Conservation (phyloP, 2,797 vertebrate genomes). For the Thaleichthys pacificus region DNA sequence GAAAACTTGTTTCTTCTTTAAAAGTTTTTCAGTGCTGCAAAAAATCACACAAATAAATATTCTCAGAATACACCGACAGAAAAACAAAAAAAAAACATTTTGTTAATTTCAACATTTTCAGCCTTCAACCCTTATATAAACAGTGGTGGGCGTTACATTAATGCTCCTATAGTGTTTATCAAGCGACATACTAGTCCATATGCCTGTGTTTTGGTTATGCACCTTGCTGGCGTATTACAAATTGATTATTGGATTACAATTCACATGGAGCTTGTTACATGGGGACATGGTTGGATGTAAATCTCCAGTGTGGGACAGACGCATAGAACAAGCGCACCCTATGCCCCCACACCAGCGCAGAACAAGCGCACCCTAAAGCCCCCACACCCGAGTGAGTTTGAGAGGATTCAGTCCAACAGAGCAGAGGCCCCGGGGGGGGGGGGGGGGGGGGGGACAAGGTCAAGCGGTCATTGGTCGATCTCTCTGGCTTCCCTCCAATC, state of each 20-base stretch:
- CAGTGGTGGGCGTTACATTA: slow-evolving; percentile 66
- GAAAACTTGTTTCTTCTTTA: slow-evolving; percentile 55
- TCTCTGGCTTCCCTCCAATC: slow-evolving; percentile 54
- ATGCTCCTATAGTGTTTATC: slow-evolving; percentile 64
- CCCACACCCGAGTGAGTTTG: slow-evolving; percentile 43
- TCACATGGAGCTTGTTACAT: slow-evolving; percentile 62
- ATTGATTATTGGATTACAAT: slow-evolving; percentile 68
- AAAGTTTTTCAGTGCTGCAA: slow-evolving; percentile 64
- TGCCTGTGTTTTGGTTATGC: slow-evolving; percentile 74
- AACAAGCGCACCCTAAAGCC: slow-evolving; percentile 50
- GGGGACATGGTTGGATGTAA: slow-evolving; percentile 66
- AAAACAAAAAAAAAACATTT: slow-evolving; percentile 44
- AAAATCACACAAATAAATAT: slow-evolving; percentile 69
- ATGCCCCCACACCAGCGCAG: slow-evolving; percentile 53
- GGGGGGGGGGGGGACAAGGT: slow-evolving; percentile 70
- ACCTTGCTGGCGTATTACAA: slow-evolving; percentile 68
- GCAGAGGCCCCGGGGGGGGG: slow-evolving; percentile 68
- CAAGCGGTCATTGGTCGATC: slow-evolving; percentile 25
- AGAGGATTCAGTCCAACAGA: slow-evolving; percentile 55
- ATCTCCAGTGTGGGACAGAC: slow-evolving; percentile 66
- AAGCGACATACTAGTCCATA: slow-evolving; percentile 64
- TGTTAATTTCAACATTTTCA: slow-evolving; percentile 61
- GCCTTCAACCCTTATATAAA: slow-evolving; percentile 67
- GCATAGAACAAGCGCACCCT: slow-evolving; percentile 61
- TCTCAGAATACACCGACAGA: slow-evolving; percentile 64